A percentile compares a stretch with the other conserved stretches of the same genome.
Conservation (phyloP, 2,888 invertebrate species). For the Pandemis cinnamomeana region DNA sequence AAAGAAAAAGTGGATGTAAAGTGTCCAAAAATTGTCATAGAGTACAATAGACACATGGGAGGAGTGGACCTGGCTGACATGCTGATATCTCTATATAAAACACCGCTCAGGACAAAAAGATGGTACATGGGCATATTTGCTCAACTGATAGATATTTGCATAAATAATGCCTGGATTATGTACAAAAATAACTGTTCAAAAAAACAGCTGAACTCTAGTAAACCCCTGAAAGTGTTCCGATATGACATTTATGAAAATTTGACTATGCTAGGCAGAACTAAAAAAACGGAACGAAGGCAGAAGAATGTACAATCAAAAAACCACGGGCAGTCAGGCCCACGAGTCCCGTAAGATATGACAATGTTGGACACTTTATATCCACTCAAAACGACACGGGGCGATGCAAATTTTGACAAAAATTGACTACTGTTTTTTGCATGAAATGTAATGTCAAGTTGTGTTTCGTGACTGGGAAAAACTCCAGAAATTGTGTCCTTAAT, state of each 20-base stretch:
- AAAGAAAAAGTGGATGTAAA: too few species aligned
- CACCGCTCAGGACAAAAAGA: conserved; percentile 27
- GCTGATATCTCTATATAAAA: conserved; percentile 37
- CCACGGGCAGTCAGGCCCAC: conserved; percentile 6
- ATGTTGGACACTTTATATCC: conserved; percentile 24
- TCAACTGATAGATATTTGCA: conserved; percentile 35
- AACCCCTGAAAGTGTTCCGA: conserved; percentile 1
- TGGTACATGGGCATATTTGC: conserved; percentile 39
- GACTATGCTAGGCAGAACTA: background rate
- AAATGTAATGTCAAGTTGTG: conserved; percentile 31
- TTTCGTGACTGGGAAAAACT: conserved; percentile 32
- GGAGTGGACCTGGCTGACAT: conserved; percentile 41
- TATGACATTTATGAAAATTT: conserved; percentile 4
- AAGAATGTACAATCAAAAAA: conserved; percentile 9
- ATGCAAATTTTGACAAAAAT: conserved; percentile 20
- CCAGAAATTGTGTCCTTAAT: conserved; percentile 30
- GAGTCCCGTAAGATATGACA: conserved; percentile 12
- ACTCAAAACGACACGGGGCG: conserved; percentile 15
- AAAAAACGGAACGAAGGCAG: background rate
- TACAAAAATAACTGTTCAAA: conserved; percentile 4
- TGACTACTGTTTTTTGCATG: conserved; percentile 27
- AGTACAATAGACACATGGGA: conserved; percentile 39
- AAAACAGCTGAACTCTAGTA: background rate
- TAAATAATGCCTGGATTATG: conserved; percentile 32
- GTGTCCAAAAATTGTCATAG: conserved; percentile 34